phyloP scores from a whole-genome alignment of 92 coral and sea anemone genomes.

The Scolanthus callimorphus region DNA sequence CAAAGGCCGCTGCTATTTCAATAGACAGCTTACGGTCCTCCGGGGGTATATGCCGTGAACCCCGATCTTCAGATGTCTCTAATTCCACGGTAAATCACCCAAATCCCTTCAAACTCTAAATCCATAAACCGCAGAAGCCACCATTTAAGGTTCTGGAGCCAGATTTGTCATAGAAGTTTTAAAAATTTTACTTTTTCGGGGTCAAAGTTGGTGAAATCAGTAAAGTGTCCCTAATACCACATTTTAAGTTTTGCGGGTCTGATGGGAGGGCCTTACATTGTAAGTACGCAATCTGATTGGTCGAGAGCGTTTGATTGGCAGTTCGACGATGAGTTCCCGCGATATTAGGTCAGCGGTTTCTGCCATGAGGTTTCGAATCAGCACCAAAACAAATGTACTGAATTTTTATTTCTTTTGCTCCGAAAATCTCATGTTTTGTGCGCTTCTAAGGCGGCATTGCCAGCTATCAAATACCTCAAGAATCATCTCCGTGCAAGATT shows the following conservation, averaged over 20 bases:
- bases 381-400: too few relatives aligned
- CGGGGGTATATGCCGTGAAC: constrained; percentile 30
- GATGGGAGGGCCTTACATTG: constrained; percentile 67
- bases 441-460: too few relatives aligned
- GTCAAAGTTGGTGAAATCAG: constrained; percentile 30
- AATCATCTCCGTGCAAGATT: too few relatives aligned
- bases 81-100: constrained; percentile 33
- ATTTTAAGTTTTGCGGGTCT: constrained; percentile 88
- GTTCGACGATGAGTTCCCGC: constrained; percentile 25
- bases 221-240: constrained; percentile 39
- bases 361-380: background rate
- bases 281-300: constrained; percentile 78
- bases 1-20: constrained; percentile 82
- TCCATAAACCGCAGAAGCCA: constrained; percentile 14
- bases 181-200: constrained; percentile 25
- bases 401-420: too few relatives aligned
- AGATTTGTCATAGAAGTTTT: constrained; percentile 2
- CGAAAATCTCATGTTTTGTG: too few relatives aligned
- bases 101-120: constrained; percentile 35
- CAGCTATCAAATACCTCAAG: too few relatives aligned
- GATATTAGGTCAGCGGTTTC: constrained; percentile 43
- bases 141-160: constrained; percentile 22
- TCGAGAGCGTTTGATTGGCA: constrained; percentile 64
- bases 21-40: constrained; percentile 72
- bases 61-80: constrained; percentile 34